Conservation (phyloP, 2,113 vertebrate species). For the Zosterops pallidus region DNA sequence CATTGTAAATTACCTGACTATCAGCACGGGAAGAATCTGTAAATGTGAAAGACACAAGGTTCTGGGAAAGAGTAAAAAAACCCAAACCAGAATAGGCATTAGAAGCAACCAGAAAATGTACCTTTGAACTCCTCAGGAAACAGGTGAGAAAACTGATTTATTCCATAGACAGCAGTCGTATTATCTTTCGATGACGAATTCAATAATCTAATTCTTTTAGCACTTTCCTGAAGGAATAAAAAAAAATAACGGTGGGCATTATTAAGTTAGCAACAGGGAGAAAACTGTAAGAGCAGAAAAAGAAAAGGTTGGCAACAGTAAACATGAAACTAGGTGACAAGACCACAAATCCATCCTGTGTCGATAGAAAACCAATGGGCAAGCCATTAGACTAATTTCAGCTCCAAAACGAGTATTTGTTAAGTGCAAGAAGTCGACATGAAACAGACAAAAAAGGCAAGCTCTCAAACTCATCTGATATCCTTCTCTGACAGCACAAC, state of each 20-base stretch:
- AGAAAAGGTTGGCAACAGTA: background rate
- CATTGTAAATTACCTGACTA: slow-evolving; percentile 12
- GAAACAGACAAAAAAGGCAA: background rate
- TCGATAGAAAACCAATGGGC: background rate
- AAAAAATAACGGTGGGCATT: background rate
- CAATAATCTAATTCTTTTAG: slow-evolving; percentile 76
- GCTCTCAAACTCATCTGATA: background rate
- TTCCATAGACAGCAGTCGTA: slow-evolving; percentile 81
- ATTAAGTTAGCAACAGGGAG: background rate
- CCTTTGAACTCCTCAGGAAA: slow-evolving; percentile 87
- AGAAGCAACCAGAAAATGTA: slow-evolving; percentile 38
- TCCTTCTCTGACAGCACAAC: background rate
- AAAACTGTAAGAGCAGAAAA: background rate
- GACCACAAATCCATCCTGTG: background rate
- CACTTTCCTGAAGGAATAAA: slow-evolving; percentile 74
- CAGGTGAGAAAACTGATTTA: slow-evolving; percentile 89
- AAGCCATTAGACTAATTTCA: background rate
- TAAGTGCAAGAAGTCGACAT: background rate
- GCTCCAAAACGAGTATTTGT: background rate
- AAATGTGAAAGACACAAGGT: background rate
- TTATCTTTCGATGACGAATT: slow-evolving; percentile 75
- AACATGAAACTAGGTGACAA: background rate
- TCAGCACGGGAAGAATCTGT: background rate
- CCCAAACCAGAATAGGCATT: background rate
- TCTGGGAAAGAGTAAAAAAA: background rate